These are phyloP conservation scores for Fistularia tabacaria DNA, from an alignment of 2,797 vertebrate species.

Conservation along the genomic window DNA sequence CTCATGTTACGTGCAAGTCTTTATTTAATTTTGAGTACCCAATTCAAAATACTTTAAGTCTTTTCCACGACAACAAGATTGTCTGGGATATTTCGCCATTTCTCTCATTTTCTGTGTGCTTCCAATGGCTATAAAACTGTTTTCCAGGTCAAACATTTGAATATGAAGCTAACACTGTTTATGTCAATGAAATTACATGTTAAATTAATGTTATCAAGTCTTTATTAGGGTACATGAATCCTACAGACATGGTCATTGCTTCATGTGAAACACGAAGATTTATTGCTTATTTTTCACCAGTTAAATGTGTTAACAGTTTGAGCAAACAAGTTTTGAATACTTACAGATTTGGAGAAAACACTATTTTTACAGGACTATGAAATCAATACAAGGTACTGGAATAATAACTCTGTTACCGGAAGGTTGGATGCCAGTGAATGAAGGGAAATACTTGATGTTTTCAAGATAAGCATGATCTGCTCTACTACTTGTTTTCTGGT, in stretches of 20 bases:
- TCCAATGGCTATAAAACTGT: no score
- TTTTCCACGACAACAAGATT: no score
- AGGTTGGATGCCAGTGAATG: slow-evolving; percentile 27
- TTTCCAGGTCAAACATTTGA: no score
- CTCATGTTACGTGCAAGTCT: no score
- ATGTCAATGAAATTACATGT: no score
- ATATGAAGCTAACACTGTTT: no score
- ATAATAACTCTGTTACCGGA: slow-evolving; percentile 21
- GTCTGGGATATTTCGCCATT: no score
- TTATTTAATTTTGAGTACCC: no score
- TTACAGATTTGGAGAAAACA: slow-evolving; percentile 23
- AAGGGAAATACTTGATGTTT: not conserved
- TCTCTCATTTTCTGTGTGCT: no score
- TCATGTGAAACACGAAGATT: slow-evolving; percentile 28
- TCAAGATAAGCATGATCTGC: slow-evolving; percentile 20
- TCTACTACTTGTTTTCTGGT: slow-evolving; percentile 1
- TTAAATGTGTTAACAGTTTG: slow-evolving; percentile 38
- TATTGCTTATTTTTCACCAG: slow-evolving; percentile 52
- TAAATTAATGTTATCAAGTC: slow-evolving; percentile 31
- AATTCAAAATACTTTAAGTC: no score
- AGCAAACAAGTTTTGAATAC: slow-evolving; percentile 36
- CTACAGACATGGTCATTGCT: slow-evolving; percentile 42
- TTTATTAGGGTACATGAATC: slow-evolving; percentile 70
- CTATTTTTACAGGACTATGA: slow-evolving; percentile 24
- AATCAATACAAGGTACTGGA: slow-evolving; percentile 22